Base-by-base conservation (phyloP, 1,140 invertebrate genomes). In the Drosophila simulans region DNA sequence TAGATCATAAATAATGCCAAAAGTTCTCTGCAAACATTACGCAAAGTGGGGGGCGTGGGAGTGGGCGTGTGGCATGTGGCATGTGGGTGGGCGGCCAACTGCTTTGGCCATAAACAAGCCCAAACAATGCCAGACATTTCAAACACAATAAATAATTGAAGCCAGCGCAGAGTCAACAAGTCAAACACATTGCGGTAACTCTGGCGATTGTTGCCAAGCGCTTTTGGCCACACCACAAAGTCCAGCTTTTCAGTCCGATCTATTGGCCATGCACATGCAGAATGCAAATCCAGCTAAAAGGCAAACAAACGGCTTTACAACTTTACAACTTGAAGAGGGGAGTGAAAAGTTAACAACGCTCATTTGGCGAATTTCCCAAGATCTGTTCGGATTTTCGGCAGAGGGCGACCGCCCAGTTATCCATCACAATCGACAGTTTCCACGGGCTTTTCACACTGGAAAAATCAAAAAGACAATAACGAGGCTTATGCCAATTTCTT, bases 81-180 rank as follows among this genome's bases (percentile, higher is more conserved):
- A 75, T 55, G 60, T 75, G 45, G 59, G 71, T 75, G 60, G 59
- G 60, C 72, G 46, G 42, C 45, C 70, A 56, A 62, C 42, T 81
- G 82, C 78, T 78, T 78, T 78, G 74, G 46, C 83, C 65, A 79
- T 76, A 88, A 86, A 78, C 64, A 77, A 80, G 59, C 42, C 57
- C 66, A 81, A 78, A 86, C 82, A 86, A 86, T 79, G 79, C 79
- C 84, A 82, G 77, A 71, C 77, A 86, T 82, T 78, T 78, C 78
- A 78, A 88, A 82, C 75, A 86, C 79, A 79, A 88, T 86, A 88
- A 88, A 88, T 86, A 76, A 86, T 88, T 76, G 83, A 86, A 86
- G 83, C 78, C 83, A 75, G 75, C 66, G 51, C 65, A 63, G 69
- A 86, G 82, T 86, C 83, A 88, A 86, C 79, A 81, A 86, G 82